Evolutionary conservation across 1,140 invertebrate genomes (phyloP), one percentile per base, ranked within the genome.

Genomic region (Cyclina sinensis): DNA sequence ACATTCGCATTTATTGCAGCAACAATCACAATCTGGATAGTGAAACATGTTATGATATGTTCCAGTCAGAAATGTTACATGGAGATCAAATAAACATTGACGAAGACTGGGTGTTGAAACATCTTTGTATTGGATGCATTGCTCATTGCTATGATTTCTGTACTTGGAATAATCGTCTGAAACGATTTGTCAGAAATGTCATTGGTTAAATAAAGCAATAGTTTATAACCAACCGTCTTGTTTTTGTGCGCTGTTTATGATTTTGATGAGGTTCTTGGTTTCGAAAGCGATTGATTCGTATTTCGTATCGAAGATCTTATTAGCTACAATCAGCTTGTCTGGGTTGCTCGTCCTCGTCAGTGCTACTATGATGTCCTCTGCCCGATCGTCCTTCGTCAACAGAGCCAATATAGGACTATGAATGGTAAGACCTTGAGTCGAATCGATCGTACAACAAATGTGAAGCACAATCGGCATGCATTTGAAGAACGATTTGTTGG

Each of bases 331-430:
- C 18, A 68, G 18, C 35, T 32, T 68, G 24, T 68, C 65, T 3
- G 65, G 65, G n/a, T 68, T 68, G n/a, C 30, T 35, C 30, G 65
- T 32, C 30, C 65, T 68, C 3, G 65, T 68, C 2, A 68, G 18
- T 37, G 65, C 65, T 16, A 68, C 65, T 12, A 68, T 68, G 3
- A 68, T 68, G 35, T 68, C 65, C n/a, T 68, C 65, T 2, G 65
- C 65, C 4, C 65, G 4, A 4, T 68, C 65, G 9, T 68, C 65
- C 27, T 68, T 68, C 5, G 30, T 32, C 65, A 68, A 68, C 35
- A 68, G 30, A 68, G 65, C 65, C 3, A 68, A 27, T 2, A 68
- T 68, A 18, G 65, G 65, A 68, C 65, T 68, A 18, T 68, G 65
- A 9, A 68, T 68, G 2, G 65, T 68, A 11, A 68, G 65, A 18